These are phyloP conservation scores for Bradypodion pumilum DNA, from an alignment of 2,797 vertebrate genomes.

Conservation along the genomic window DNA sequence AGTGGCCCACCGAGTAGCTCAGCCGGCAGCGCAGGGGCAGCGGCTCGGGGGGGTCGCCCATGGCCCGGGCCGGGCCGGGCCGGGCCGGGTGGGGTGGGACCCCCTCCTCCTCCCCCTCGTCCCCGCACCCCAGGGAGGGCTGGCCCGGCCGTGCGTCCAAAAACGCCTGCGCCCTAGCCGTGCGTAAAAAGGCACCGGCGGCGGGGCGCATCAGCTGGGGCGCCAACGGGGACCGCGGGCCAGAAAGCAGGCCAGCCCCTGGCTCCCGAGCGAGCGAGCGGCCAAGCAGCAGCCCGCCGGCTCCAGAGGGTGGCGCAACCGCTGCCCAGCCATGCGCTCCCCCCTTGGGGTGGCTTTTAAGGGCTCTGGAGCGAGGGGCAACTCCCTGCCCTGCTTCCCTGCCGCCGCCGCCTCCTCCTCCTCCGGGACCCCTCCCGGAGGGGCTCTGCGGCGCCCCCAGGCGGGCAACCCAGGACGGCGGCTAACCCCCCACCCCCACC, in stretches of 20 bases:
- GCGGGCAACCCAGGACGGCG: background rate
- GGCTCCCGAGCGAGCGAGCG: no score
- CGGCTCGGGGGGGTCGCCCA: constrained; percentile 46
- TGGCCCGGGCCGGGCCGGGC: background rate
- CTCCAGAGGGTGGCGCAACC: background rate
- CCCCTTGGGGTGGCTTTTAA: background rate
- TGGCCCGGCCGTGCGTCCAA: background rate
- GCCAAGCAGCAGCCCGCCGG: accelerated
- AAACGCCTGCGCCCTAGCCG: background rate
- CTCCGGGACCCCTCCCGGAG: background rate
- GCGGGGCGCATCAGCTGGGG: constrained; percentile 11
- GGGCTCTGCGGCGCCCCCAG: background rate
- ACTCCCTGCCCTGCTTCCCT: no score
- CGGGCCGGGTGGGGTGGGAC: background rate
- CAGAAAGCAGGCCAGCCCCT: no score
- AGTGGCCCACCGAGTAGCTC: constrained; percentile 88
- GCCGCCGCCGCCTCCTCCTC: background rate
- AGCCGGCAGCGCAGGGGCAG: constrained; percentile 71
- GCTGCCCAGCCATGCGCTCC: constrained; percentile 12
- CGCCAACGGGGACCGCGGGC: background rate
- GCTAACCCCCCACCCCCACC: no score
- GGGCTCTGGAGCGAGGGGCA: background rate
- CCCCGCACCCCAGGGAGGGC: no score
- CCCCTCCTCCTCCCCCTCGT: background rate
- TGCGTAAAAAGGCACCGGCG: constrained; percentile 3